These are phyloP conservation scores for Oxyteleia sp. DNA, from an alignment of 2,888 invertebrate species.

Conservation along the genomic window DNA sequence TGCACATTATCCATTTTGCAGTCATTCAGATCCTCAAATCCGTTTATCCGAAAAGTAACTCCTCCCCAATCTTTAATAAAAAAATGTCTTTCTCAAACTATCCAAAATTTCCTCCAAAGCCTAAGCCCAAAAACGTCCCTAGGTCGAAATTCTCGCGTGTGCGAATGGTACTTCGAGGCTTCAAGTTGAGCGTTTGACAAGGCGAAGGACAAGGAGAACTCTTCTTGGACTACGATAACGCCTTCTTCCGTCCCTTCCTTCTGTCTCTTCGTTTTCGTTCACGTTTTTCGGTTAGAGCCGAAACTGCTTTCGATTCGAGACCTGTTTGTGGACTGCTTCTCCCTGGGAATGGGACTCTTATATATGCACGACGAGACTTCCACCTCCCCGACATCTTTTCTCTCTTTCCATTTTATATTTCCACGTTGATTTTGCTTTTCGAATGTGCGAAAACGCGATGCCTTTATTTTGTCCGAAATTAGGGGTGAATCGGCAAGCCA, in stretches of 20 bases:
- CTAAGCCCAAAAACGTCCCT: neutral
- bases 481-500: slow-evolving; percentile 65
- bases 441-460: slow-evolving; percentile 48
- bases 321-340: slow-evolving; percentile 74
- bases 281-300: slow-evolving; percentile 73
- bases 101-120: no score
- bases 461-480: slow-evolving; percentile 60
- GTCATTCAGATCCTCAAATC: slow-evolving; percentile 37
- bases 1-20: slow-evolving; percentile 80
- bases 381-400: slow-evolving; percentile 72
- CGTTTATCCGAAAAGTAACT: neutral
- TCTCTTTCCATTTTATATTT: slow-evolving; percentile 73
- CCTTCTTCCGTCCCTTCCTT: slow-evolving; percentile 63
- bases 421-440: slow-evolving; percentile 70
- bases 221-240: slow-evolving; percentile 64
- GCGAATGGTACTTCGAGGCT: slow-evolving; percentile 18
- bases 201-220: slow-evolving; percentile 41
- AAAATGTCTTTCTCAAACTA: neutral
- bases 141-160: neutral
- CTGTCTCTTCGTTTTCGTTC: slow-evolving; percentile 61
- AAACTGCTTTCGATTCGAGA: slow-evolving; percentile 75
- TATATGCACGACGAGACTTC: slow-evolving; percentile 71
- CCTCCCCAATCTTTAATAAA: neutral
- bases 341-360: slow-evolving; percentile 73
- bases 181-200: slow-evolving; percentile 37